These are phyloP conservation scores for Acrobasis repandana DNA, from an alignment of 2,888 invertebrate species.

Conservation along the genomic window DNA sequence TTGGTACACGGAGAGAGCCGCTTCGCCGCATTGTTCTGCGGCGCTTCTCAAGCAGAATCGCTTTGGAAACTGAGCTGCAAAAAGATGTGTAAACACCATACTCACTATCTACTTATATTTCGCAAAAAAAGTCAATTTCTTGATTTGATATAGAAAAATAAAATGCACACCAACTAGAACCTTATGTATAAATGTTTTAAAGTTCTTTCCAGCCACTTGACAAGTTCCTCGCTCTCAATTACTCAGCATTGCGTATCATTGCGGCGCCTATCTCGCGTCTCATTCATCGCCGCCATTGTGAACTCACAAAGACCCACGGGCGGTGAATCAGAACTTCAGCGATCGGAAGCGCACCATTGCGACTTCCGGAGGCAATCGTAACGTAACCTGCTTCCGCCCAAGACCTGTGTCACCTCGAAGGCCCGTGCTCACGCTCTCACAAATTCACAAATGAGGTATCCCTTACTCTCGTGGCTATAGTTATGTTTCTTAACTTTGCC, in stretches of 20 bases:
- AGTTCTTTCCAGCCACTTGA: neutral
- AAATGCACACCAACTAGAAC: neutral
- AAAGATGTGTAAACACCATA: no score
- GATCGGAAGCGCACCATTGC: constrained; percentile 9
- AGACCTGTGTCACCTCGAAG: no score
- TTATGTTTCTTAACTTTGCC: no score
- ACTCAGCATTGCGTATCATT: neutral
- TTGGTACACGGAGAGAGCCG: no score
- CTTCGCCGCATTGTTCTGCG: no score
- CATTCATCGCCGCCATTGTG: constrained; percentile 7
- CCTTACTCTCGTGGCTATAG: no score
- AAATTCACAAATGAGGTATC: neutral
- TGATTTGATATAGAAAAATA: no score
- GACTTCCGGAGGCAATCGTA: constrained; percentile 13
- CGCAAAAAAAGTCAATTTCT: no score
- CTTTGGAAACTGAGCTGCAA: no score
- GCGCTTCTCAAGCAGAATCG: no score
- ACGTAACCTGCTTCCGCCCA: neutral
- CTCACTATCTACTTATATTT: no score
- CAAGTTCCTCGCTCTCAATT: neutral
- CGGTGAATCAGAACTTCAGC: neutral
- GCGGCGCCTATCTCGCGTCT: neutral
- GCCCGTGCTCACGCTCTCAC: neutral
- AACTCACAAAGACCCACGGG: neutral
- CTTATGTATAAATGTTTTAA: neutral